A percentile compares a stretch with the other conserved stretches of the same genome.
Conservation (phyloP, 1,140 invertebrate genomes). For the Anagrus nilaparvatae region DNA sequence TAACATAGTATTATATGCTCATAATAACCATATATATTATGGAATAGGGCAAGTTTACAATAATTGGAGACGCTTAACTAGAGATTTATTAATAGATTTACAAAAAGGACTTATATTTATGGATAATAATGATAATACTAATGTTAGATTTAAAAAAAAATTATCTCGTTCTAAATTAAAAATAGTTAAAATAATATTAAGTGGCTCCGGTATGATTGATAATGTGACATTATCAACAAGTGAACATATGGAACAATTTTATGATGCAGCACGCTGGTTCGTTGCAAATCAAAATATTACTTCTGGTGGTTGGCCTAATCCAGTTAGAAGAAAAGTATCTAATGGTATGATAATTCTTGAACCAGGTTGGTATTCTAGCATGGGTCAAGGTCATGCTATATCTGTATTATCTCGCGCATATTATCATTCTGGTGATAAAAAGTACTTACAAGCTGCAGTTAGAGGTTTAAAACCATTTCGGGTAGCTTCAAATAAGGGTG, state of each 20-base stretch:
- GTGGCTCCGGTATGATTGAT: slow-evolving; percentile 68
- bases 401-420: slow-evolving; percentile 86
- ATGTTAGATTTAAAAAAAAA: too few species aligned
- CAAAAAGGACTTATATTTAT: slow-evolving; percentile 70
- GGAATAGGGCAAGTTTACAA: slow-evolving; percentile 62
- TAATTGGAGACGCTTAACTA: slow-evolving; percentile 71
- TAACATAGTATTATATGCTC: slow-evolving; percentile 58
- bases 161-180: slow-evolving; percentile 68
- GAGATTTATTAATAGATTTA: slow-evolving; percentile 84
- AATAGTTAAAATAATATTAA: slow-evolving; percentile 54
- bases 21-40: slow-evolving; percentile 72
- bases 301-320: slow-evolving; percentile 82
- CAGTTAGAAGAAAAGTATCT: slow-evolving; percentile 66
- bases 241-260: slow-evolving; percentile 83
- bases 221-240: slow-evolving; percentile 75
- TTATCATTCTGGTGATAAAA: slow-evolving; percentile 61
- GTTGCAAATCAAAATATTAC: slow-evolving; percentile 70
- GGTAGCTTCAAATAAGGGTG: slow-evolving; percentile 57
- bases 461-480: slow-evolving; percentile 74
- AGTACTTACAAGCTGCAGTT: slow-evolving; percentile 73
- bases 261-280: slow-evolving; percentile 89
- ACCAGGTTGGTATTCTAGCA: slow-evolving; percentile 92
- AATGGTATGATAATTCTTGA: slow-evolving; percentile 66
- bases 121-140: slow-evolving; percentile 51
- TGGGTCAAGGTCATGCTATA: slow-evolving; percentile 96